These are phyloP conservation scores for Cyanoramphus novaezelandiae DNA, from an alignment of 2,113 vertebrate genomes.

Conservation along the genomic window DNA sequence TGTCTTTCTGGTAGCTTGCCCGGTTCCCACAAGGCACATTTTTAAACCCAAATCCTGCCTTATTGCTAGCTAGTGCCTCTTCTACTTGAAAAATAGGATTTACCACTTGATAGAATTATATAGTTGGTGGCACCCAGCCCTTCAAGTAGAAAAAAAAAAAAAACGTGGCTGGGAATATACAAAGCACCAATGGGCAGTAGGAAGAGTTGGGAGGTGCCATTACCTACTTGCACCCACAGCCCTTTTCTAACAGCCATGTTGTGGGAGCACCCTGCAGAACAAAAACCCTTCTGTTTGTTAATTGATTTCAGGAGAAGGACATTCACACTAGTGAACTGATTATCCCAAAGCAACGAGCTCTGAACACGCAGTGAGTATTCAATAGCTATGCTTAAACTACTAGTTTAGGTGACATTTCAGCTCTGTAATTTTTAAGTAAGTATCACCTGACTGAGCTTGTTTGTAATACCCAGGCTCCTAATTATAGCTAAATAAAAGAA, in stretches of 20 bases:
- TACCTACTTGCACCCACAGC: not conserved
- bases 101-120: conserved; percentile 1
- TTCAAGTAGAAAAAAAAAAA: not conserved
- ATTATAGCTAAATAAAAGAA: not conserved
- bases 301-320: not conserved
- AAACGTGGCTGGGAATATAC: not conserved
- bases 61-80: not conserved
- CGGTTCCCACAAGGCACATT: conserved; percentile 14
- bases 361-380: not conserved
- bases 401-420: not conserved
- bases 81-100: conserved; percentile 17
- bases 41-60: conserved; percentile 19
- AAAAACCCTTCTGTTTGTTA: not conserved
- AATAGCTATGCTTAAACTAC: not conserved
- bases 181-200: not conserved
- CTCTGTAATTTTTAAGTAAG: not conserved
- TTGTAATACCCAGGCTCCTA: not conserved
- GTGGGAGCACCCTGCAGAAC: not conserved
- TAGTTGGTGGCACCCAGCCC: not conserved
- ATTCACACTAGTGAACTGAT: not conserved
- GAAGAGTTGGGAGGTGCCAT: not conserved
- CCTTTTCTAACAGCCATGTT: not conserved
- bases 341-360: not conserved
- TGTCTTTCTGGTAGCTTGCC: conserved; percentile 51
- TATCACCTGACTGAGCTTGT: not conserved